Percentiles rank a stretch among this genome's conserved stretches.
phyloP scores from a whole-genome alignment of 2,888 invertebrate species.

The Macrophya annulata region DNA sequence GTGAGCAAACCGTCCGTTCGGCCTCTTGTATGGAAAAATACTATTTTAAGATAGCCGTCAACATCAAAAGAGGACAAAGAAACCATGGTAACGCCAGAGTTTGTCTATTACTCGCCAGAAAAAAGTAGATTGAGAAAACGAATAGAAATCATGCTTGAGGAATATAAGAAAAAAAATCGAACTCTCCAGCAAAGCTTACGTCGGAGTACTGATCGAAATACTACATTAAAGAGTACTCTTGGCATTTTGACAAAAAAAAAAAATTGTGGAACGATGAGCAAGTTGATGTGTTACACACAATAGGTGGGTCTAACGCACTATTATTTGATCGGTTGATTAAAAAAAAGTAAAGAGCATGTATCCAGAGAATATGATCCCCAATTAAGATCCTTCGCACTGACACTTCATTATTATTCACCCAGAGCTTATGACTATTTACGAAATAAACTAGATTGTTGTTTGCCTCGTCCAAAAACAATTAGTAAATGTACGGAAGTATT shows the following conservation, averaged over 20 bases:
- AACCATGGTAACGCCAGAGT: slow-evolving; percentile 7
- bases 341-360: not conserved
- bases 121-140: slow-evolving; percentile 45
- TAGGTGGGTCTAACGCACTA: slow-evolving; percentile 52
- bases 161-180: slow-evolving; percentile 24
- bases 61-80: not conserved
- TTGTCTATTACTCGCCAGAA: slow-evolving; percentile 15
- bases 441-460: slow-evolving; percentile 67
- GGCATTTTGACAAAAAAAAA: slow-evolving; percentile 38
- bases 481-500: slow-evolving; percentile 69
- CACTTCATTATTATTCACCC: slow-evolving; percentile 70
- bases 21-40: not conserved
- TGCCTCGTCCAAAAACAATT: slow-evolving; percentile 70
- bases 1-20: not conserved
- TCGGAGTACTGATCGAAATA: slow-evolving; percentile 54
- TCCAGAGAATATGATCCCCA: slow-evolving; percentile 62
- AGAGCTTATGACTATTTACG: slow-evolving; percentile 72
- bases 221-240: slow-evolving; percentile 53
- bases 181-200: slow-evolving; percentile 50
- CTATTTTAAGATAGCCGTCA: slow-evolving; percentile 2
- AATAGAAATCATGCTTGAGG: slow-evolving; percentile 29
- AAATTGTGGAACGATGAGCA: slow-evolving; percentile 38
- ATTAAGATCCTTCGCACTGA: slow-evolving; percentile 67
- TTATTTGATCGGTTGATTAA: slow-evolving; percentile 28
- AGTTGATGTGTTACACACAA: slow-evolving; percentile 61